phyloP scores from a whole-genome alignment of 1,140 invertebrate genomes.

The Aethina tumida region DNA sequence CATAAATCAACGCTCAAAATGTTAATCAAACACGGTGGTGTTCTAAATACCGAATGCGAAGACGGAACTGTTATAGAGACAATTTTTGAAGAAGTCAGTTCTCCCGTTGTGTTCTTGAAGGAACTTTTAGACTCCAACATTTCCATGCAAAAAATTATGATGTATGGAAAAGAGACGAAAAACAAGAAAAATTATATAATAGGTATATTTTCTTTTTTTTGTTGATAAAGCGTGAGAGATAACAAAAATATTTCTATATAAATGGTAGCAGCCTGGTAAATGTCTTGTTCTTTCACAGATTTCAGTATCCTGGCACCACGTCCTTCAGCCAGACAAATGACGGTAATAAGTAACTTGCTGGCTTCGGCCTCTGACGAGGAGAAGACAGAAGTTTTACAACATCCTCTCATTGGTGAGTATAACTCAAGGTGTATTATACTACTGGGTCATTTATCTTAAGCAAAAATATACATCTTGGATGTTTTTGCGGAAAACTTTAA shows the following conservation, averaged over 20 bases:
- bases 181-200: slow-evolving; percentile 6
- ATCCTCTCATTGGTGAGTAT: slow-evolving; percentile 22
- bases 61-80: slow-evolving; percentile 16
- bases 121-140: slow-evolving; percentile 12
- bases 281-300: slow-evolving; percentile 15
- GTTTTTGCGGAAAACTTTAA: too few relatives aligned
- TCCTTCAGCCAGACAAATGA: slow-evolving; percentile 17
- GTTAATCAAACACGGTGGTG: slow-evolving; percentile 10
- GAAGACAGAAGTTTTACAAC: slow-evolving; percentile 22
- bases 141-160: too few relatives aligned
- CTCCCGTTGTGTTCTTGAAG: slow-evolving; percentile 14
- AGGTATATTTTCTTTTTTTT: slow-evolving; percentile 7
- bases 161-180: slow-evolving; percentile 2
- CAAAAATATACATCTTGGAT: not conserved
- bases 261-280: not conserved
- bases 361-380: slow-evolving; percentile 19
- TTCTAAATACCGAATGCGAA: slow-evolving; percentile 5
- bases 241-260: not conserved
- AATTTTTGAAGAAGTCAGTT: slow-evolving; percentile 11
- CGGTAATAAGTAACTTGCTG: slow-evolving; percentile 19
- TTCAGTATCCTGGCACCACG: slow-evolving; percentile 19
- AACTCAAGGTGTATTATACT: not conserved
- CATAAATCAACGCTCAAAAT: slow-evolving; percentile 13
- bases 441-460: slow-evolving; percentile 2
- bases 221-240: not conserved